These are phyloP conservation scores for Pasiphila rectangulata DNA, from an alignment of 2,888 invertebrate species.

Conservation along the genomic window DNA sequence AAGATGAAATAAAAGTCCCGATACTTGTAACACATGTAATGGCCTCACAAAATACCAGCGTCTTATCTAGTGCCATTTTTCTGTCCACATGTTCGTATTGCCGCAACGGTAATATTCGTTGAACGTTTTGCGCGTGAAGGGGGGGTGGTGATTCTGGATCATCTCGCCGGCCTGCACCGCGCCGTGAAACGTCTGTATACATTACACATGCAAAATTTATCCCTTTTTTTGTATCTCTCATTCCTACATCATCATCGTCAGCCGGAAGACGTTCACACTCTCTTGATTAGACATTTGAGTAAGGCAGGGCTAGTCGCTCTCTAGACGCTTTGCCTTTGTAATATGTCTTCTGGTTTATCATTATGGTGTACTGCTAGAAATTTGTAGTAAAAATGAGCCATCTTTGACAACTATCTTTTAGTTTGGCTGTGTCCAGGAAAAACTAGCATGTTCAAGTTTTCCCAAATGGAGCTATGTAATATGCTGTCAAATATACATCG, in stretches of 20 bases:
- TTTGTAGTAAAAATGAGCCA: no score
- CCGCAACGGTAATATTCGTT: conserved; percentile 15
- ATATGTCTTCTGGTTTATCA: no score
- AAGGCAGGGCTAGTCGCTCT: no score
- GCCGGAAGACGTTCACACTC: conserved; percentile 2
- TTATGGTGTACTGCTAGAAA: no score
- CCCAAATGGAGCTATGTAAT: no score
- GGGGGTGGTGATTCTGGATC: conserved; percentile 20
- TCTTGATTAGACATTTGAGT: no score
- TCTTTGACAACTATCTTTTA: no score
- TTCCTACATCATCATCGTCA: conserved; percentile 9
- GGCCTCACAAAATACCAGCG: neutral
- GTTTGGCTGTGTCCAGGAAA: no score
- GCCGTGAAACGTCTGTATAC: conserved; percentile 29
- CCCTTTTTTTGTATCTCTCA: conserved; percentile 2
- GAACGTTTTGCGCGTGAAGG: conserved; percentile 13
- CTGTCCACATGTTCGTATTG: conserved; percentile 25
- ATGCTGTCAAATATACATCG: no score
- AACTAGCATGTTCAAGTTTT: no score
- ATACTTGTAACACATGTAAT: neutral
- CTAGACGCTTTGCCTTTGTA: no score
- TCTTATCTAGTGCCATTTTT: conserved; percentile 19
- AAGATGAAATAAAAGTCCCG: no score
- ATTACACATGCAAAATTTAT: conserved; percentile 11
- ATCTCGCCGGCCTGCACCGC: conserved; percentile 20